A percentile compares a stretch with the other conserved stretches of the same genome.
phyloP scores from a whole-genome alignment of 2,797 vertebrate genomes.

The Callimico goeldii region DNA sequence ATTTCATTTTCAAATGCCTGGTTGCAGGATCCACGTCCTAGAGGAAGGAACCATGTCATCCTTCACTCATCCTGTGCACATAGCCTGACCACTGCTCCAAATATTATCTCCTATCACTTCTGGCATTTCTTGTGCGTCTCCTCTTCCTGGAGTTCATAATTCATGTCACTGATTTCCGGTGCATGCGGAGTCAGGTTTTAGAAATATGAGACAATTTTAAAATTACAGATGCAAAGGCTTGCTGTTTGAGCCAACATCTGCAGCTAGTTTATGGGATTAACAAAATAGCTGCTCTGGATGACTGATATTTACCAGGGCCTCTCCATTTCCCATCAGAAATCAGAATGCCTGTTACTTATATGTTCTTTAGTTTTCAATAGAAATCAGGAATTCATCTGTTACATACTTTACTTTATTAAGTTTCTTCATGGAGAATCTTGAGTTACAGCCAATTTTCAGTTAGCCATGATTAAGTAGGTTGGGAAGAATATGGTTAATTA shows the following conservation, averaged over 20 bases:
- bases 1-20: conserved; percentile 75
- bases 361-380: conserved; percentile 17
- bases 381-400: conserved; percentile 58
- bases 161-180: conserved; percentile 80
- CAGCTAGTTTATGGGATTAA: conserved; percentile 73
- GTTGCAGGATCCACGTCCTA: conserved; percentile 72
- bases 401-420: conserved; percentile 52
- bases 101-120: conserved; percentile 80
- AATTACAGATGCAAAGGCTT: conserved; percentile 74
- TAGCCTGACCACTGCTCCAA: conserved; percentile 65
- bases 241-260: conserved; percentile 74
- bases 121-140: conserved; percentile 76
- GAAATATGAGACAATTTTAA: conserved; percentile 75
- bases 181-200: conserved; percentile 70
- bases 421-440: conserved; percentile 47
- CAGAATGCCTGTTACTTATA: conserved; percentile 29
- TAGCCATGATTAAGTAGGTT: conserved; percentile 51
- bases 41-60: conserved; percentile 87
- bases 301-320: conserved; percentile 73
- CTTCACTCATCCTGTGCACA: conserved; percentile 84
- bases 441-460: conserved; percentile 56
- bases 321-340: conserved; percentile 67
- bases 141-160: conserved; percentile 81
- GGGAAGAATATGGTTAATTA: conserved; percentile 45
- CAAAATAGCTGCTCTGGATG: conserved; percentile 69